phyloP scores from a whole-genome alignment of 2,113 vertebrate species.

The Amphilophus citrinellus region DNA sequence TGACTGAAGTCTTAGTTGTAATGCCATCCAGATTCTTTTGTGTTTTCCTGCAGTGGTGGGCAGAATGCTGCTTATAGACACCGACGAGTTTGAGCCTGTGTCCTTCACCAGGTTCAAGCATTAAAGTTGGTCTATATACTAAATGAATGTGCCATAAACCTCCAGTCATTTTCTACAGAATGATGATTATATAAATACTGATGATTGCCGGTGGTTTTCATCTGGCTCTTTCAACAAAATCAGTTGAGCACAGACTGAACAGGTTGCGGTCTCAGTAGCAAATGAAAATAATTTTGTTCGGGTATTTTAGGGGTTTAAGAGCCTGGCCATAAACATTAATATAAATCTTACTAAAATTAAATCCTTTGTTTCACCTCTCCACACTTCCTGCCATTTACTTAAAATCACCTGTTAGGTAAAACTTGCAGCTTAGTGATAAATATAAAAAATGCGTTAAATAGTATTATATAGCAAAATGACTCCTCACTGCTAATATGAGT shows the following conservation, averaged over 20 bases:
- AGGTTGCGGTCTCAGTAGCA: background rate
- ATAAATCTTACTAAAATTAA: background rate
- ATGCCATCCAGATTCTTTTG: background rate
- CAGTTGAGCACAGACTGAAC: background rate
- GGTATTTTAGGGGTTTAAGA: background rate
- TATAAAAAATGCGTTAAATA: background rate
- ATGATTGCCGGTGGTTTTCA: background rate
- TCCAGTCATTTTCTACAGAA: background rate
- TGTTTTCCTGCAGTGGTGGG: background rate
- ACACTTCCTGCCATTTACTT: background rate
- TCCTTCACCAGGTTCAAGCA: background rate
- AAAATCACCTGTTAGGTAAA: background rate
- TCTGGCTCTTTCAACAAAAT: background rate
- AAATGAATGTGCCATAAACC: background rate
- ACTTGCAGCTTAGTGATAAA: background rate
- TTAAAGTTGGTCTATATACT: background rate
- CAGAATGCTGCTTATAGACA: background rate
- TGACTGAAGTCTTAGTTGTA: background rate
- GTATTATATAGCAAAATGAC: background rate
- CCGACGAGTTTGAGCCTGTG: background rate
- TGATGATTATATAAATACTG: background rate
- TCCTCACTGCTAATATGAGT: background rate
- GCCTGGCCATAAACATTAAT: background rate
- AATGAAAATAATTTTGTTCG: background rate
- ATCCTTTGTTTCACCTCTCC: background rate